A percentile compares a stretch with the other conserved stretches of the same genome.
Evolutionary conservation across 2,113 vertebrate species (phyloP).

Genomic region (Mastomys natalensis): DNA sequence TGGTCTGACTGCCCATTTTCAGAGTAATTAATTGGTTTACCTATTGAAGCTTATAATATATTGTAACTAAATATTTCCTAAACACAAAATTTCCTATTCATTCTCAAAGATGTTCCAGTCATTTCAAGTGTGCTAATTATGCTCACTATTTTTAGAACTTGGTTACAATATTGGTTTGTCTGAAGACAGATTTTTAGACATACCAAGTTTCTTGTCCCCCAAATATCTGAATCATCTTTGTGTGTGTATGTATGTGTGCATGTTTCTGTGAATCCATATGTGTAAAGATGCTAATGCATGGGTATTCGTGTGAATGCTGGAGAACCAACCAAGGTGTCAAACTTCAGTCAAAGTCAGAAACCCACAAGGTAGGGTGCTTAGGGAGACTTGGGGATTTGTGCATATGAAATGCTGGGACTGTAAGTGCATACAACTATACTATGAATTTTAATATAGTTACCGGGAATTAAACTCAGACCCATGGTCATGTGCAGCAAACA

Average conservation of each 20-base stretch:
- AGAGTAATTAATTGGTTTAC: not conserved
- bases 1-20: not conserved
- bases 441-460: not conserved
- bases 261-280: not conserved
- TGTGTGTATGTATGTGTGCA: not conserved
- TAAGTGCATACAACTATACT: too few species aligned
- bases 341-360: not conserved
- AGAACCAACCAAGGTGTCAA: too few species aligned
- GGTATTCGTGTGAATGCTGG: not conserved
- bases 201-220: rapidly evolving
- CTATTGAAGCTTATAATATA: not conserved
- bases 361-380: rapidly evolving
- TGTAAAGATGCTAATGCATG: not conserved
- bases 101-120: not conserved
- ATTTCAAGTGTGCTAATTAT: not conserved
- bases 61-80: not conserved
- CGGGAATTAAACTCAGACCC: too few species aligned
- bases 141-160: not conserved
- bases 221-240: not conserved
- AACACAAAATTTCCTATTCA: not conserved
- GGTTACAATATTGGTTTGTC: not conserved
- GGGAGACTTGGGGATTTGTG: not conserved
- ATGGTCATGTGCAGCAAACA: not conserved
- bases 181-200: not conserved
- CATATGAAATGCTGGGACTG: too few species aligned